Evolutionary conservation across 1,140 invertebrate species (phyloP), one percentile per base, ranked within the genome.

Genomic region (Chymomyza costata): DNA sequence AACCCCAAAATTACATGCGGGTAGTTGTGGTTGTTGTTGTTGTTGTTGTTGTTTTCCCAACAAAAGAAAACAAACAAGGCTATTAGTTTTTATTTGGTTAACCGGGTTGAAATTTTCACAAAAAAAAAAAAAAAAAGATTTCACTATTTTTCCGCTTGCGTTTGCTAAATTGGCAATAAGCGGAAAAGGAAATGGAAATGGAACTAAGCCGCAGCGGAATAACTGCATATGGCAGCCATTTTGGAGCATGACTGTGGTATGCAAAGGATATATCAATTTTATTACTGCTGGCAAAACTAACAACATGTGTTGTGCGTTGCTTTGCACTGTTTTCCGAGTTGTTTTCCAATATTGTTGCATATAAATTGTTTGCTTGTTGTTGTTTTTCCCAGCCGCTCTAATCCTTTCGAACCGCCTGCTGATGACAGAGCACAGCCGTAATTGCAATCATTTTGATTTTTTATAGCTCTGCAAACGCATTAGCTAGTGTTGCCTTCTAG

Each of bases 201-300:
- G 56, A 74, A 76, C 71, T 78, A 80, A 80, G 71, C 73, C 71
- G 49, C 25, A 61, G 51, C 57, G 63, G 58, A 57, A 57, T 44
- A 32, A 45, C 46, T 57, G 53, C 73, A 67, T 57, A 63, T 76
- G 71, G 62, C 50, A 39, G 40, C 47, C 71, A 78, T 67, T 47
- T 82, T 82, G 56, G 47, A 51, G 40, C 58, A 53, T n/a, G n/a
- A n/a, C n/a, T n/a, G n/a, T n/a, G n/a, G n/a, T n/a, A n/a, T n/a
- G n/a, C n/a, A n/a, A n/a, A 65, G 71, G 59, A 82, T 82, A 65
- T 82, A 78, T 82, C 78, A 82, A 68, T 80, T 82, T 82, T 82
- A 82, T 82, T 82, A 67, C 70, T 52, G 38, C 39, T 6, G 10
- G 25, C 47, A 21, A 37, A 55, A 61, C 41, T 45, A 35, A 32